Evolutionary conservation across 2,113 vertebrate genomes (phyloP).

Genomic region (Leptobrachium leishanense): DNA sequence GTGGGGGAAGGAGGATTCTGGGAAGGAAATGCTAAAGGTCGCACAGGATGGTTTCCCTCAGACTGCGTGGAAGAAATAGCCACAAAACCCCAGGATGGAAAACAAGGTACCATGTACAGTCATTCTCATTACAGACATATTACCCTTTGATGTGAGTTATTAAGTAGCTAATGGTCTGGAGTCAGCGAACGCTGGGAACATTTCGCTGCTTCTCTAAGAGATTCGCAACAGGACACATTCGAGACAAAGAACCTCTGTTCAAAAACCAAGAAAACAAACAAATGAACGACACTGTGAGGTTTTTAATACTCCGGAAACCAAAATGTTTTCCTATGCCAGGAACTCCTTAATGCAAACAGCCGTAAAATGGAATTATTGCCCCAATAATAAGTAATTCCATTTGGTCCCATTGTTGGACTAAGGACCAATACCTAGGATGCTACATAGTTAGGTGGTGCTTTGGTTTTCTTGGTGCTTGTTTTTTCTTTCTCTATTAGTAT

Average conservation of each 20-base stretch:
- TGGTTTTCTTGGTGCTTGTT: too few relatives aligned
- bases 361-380: too few relatives aligned
- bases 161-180: conserved; percentile 4
- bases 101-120: conserved; percentile 71
- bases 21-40: conserved; percentile 88
- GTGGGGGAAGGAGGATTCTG: conserved; percentile 91
- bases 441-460: too few relatives aligned
- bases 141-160: background rate
- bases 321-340: too few relatives aligned
- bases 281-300: too few relatives aligned
- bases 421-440: too few relatives aligned
- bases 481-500: too few relatives aligned
- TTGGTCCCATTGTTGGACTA: too few relatives aligned
- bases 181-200: background rate
- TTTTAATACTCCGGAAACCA: too few relatives aligned
- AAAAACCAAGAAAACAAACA: too few relatives aligned
- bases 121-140: background rate
- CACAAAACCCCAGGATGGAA: conserved; percentile 79
- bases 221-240: background rate
- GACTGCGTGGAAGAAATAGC: conserved; percentile 90
- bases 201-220: background rate
- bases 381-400: too few relatives aligned
- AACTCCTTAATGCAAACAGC: too few relatives aligned
- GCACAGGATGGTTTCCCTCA: conserved; percentile 89
- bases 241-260: background rate